Evolutionary conservation across 2,113 vertebrate genomes (phyloP).

Genomic region (Prolemur simus): DNA sequence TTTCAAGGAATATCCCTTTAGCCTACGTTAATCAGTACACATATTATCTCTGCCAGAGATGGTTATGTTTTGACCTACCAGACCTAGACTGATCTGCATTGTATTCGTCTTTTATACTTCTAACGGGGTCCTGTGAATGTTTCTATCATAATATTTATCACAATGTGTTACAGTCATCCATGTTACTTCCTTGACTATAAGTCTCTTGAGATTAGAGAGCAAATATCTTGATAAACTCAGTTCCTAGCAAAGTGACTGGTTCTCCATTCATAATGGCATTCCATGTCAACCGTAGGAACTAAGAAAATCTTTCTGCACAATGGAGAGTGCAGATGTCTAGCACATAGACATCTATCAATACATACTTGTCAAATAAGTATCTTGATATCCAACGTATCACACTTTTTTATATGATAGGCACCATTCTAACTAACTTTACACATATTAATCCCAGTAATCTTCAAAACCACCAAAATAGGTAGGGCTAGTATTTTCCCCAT

Average conservation of each 20-base stretch:
- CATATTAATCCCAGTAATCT: background rate
- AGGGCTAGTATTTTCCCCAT: background rate
- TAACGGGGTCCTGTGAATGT: background rate
- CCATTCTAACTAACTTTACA: background rate
- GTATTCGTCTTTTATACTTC: background rate
- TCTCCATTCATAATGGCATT: background rate
- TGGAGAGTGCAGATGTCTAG: background rate
- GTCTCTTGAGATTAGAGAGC: background rate
- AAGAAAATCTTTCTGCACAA: background rate
- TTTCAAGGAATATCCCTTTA: conserved; percentile 35
- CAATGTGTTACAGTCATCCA: background rate
- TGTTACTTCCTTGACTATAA: background rate
- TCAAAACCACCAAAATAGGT: background rate
- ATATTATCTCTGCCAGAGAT: background rate
- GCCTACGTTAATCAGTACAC: background rate
- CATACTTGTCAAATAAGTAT: background rate
- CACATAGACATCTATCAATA: background rate
- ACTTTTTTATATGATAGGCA: background rate
- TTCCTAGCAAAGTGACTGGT: background rate
- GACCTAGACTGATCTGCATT: background rate
- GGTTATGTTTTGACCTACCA: background rate
- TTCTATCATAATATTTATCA: conserved; percentile 6
- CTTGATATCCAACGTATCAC: background rate
- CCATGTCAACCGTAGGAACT: background rate
- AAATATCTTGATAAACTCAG: background rate